phyloP scores from a whole-genome alignment of 2,888 invertebrate genomes.

The Platycheirus albimanus region DNA sequence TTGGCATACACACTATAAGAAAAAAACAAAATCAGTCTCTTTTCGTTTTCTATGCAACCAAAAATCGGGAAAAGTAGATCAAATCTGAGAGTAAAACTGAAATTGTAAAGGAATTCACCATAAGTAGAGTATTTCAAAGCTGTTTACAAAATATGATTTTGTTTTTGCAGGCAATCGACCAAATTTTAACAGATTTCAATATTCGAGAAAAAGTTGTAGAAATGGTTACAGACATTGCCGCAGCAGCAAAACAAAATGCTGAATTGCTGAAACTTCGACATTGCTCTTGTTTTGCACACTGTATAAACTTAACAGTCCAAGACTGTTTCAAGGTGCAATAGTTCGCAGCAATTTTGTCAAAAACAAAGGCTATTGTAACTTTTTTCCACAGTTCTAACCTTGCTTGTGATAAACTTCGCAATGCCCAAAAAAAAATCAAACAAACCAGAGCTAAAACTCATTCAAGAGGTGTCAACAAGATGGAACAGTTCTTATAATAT shows the following conservation, averaged over 20 bases:
- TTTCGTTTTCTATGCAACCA: no score
- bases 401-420: constrained; percentile 19
- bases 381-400: no score
- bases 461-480: constrained; percentile 4
- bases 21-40: no score
- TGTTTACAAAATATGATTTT: no score
- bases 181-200: constrained; percentile 2
- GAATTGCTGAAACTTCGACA: constrained; percentile 23
- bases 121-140: neutral
- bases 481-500: neutral
- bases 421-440: constrained; percentile 3
- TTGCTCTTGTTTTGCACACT: constrained; percentile 20
- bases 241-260: constrained; percentile 13
- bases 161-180: no score
- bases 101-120: no score
- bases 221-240: constrained; percentile 26
- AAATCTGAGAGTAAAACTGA: no score
- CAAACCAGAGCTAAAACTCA: no score
- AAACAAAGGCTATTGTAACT: no score
- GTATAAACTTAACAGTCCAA: constrained; percentile 21
- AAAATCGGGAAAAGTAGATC: no score
- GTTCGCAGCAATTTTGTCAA: constrained; percentile 8
- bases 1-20: no score
- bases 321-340: constrained; percentile 15
- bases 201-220: constrained; percentile 28